phyloP scores from a whole-genome alignment of 2,888 invertebrate species.

The Trachelus troglodyta region DNA sequence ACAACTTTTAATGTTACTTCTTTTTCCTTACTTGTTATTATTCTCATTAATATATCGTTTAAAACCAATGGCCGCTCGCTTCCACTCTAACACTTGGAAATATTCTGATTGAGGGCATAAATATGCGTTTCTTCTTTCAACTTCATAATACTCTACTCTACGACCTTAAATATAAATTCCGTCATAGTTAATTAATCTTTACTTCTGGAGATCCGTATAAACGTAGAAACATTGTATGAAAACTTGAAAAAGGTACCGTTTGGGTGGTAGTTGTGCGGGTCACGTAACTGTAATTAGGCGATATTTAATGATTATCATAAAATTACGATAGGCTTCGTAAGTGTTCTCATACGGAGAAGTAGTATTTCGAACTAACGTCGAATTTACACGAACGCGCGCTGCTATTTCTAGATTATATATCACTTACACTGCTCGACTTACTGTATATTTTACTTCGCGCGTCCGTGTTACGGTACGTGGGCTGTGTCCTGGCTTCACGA shows the following conservation, averaged over 20 bases:
- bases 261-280: conserved; percentile 52
- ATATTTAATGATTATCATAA: conserved; percentile 62
- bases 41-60: conserved; percentile 44
- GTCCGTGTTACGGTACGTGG: not conserved
- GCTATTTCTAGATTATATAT: conserved; percentile 63
- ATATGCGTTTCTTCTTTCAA: conserved; percentile 43
- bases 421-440: conserved; percentile 62
- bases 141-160: conserved; percentile 52
- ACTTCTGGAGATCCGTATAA: conserved; percentile 60
- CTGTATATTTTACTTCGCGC: conserved; percentile 39
- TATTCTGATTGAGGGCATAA: conserved; percentile 54
- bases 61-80: conserved; percentile 59
- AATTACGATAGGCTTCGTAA: conserved; percentile 49
- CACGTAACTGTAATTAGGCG: conserved; percentile 56
- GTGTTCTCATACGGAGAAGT: conserved; percentile 45
- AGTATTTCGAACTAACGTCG: conserved; percentile 56
- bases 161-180: conserved; percentile 57
- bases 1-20: conserved; percentile 60
- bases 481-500: not conserved
- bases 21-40: conserved; percentile 52
- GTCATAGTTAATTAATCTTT: conserved; percentile 49
- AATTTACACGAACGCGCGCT: conserved; percentile 60
- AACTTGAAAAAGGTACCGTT: conserved; percentile 59
- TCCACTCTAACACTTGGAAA: conserved; percentile 51
- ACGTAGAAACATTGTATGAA: conserved; percentile 65